These are phyloP conservation scores for Nephrotoma guestfalica DNA, from an alignment of 2,888 invertebrate species.

Conservation along the genomic window DNA sequence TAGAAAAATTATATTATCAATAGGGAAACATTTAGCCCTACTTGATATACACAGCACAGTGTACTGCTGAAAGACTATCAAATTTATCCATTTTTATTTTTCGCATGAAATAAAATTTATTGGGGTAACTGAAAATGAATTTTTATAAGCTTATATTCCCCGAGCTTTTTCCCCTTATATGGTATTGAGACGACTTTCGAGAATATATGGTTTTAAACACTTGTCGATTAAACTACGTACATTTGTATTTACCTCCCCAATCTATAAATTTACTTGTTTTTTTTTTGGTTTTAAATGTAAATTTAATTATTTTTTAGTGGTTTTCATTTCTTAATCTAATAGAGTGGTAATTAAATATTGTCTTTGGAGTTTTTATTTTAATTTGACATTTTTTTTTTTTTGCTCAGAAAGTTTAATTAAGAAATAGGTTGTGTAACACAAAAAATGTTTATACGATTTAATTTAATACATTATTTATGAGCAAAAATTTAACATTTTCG, in stretches of 20 bases:
- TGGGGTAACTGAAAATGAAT: not conserved
- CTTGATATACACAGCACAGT: not conserved
- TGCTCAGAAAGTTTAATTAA: not conserved
- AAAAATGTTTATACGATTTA: not conserved
- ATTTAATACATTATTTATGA: not conserved
- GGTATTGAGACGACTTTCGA: not conserved
- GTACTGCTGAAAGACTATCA: not conserved
- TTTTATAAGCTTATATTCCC: not conserved
- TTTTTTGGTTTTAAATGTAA: not conserved
- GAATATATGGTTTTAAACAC: not conserved
- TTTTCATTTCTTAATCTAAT: not conserved
- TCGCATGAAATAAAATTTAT: not conserved
- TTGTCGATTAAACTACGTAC: not conserved
- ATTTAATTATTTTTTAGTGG: not conserved
- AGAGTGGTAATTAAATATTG: not conserved
- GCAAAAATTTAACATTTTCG: not conserved
- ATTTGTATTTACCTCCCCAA: too few species aligned
- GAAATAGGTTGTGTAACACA: not conserved
- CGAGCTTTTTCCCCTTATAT: not conserved
- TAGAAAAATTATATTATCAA: not conserved
- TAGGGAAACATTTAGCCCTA: not conserved
- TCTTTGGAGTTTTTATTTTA: not conserved
- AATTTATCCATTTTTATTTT: not conserved
- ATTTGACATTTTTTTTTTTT: too few species aligned
- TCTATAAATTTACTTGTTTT: not conserved